phyloP scores from a whole-genome alignment of 2,113 vertebrate genomes.

The Zingel zingel region DNA sequence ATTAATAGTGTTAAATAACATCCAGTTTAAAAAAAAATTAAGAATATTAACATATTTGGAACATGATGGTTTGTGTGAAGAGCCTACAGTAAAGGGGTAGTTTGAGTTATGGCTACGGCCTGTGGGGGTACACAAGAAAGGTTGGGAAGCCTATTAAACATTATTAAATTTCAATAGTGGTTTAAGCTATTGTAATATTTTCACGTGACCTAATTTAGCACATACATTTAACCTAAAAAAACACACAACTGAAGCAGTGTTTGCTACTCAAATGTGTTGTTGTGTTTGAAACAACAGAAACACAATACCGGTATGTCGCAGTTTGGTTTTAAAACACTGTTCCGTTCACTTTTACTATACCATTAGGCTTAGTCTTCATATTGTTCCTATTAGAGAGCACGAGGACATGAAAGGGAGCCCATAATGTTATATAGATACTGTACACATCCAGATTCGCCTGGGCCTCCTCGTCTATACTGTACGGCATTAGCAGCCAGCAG shows the following conservation, averaged over 20 bases:
- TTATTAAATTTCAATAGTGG: background rate
- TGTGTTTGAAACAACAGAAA: slow-evolving; percentile 24
- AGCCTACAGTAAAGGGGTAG: background rate
- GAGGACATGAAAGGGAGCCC: slow-evolving; percentile 92
- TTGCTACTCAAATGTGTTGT: background rate
- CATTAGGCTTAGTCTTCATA: slow-evolving; percentile 94
- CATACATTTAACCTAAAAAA: background rate
- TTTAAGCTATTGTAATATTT: background rate
- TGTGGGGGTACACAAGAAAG: background rate
- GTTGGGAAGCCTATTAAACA: background rate
- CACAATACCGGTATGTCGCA: background rate
- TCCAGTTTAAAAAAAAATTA: background rate
- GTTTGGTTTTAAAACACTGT: slow-evolving; percentile 82
- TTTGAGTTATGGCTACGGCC: background rate
- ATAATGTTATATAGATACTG: slow-evolving; percentile 92
- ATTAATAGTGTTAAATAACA: background rate
- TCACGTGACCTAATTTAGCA: background rate
- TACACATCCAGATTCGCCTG: slow-evolving; percentile 88
- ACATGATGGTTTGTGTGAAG: background rate
- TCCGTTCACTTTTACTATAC: slow-evolving; percentile 89
- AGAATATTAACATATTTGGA: background rate
- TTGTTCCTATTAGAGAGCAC: slow-evolving; percentile 95
- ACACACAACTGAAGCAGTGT: slow-evolving; percentile 1
- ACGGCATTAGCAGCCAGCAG: slow-evolving; percentile 91
- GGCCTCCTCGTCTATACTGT: slow-evolving; percentile 88